Evolutionary conservation across 2,888 invertebrate genomes (phyloP).

Genomic region (Alitta virens): DNA sequence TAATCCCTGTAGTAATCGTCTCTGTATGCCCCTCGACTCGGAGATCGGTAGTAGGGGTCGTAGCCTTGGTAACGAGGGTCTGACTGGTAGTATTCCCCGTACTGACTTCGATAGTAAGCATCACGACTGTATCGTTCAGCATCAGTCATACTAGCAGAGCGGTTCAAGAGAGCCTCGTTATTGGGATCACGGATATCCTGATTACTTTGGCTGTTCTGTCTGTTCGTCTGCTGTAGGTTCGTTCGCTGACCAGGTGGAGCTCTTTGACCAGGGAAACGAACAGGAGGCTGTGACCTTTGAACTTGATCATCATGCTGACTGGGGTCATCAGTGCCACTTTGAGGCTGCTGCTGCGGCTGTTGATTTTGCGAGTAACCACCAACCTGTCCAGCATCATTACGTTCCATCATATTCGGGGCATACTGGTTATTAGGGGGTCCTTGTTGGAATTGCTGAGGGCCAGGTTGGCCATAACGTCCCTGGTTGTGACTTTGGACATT

Average conservation of each 20-base stretch:
- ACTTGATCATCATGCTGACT: not conserved
- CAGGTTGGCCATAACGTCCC: too few species aligned
- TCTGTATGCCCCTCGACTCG: conserved; percentile 1
- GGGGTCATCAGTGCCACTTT: not conserved
- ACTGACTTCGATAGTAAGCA: not conserved
- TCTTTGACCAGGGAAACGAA: not conserved
- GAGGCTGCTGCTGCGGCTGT: not conserved
- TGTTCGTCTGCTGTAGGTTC: not conserved
- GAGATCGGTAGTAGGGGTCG: conserved; percentile 7
- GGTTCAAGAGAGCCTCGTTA: not conserved
- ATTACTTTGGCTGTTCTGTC: not conserved
- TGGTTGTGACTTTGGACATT: too few species aligned
- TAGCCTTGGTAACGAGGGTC: not conserved
- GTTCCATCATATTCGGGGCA: too few species aligned
- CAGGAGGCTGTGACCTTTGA: not conserved
- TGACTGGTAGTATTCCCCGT: not conserved
- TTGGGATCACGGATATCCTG: not conserved
- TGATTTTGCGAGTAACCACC: too few species aligned
- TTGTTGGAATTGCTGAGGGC: too few species aligned
- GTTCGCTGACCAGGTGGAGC: not conserved
- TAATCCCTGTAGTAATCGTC: not conserved
- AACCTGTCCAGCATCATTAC: too few species aligned
- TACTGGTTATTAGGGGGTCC: too few species aligned
- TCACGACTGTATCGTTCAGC: not conserved
- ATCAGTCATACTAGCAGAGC: not conserved